These are phyloP conservation scores for Hylia prasina DNA, from an alignment of 2,113 vertebrate species.

Conservation along the genomic window DNA sequence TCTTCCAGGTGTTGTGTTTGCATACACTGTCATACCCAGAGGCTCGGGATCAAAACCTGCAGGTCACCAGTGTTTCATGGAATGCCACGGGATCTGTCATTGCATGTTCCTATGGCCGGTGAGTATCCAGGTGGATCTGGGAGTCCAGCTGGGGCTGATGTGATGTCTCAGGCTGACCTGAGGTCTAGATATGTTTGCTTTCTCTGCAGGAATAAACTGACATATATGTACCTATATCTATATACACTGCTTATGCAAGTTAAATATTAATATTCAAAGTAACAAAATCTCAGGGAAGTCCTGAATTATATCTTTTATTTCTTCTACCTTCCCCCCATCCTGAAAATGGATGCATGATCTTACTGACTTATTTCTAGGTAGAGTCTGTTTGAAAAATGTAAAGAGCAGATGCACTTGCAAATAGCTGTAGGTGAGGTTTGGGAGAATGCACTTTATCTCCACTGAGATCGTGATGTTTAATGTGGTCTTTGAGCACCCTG, in stretches of 20 bases:
- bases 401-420: background rate
- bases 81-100: slow-evolving; percentile 86
- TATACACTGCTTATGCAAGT: background rate
- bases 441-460: background rate
- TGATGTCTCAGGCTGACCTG: background rate
- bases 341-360: background rate
- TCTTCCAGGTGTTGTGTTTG: slow-evolving; percentile 80
- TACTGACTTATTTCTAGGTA: background rate
- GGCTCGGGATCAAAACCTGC: slow-evolving; percentile 76
- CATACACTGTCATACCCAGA: slow-evolving; percentile 76
- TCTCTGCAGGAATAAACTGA: background rate
- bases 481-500: background rate
- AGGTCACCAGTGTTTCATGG: slow-evolving; percentile 89
- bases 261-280: background rate
- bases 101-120: slow-evolving; percentile 89
- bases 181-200: background rate
- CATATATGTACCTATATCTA: background rate
- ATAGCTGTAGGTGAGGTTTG: background rate
- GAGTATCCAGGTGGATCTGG: background rate
- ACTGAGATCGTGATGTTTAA: background rate
- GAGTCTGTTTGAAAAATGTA: background rate
- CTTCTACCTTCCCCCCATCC: background rate
- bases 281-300: background rate
- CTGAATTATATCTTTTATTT: background rate
- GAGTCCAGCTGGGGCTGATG: background rate